These are phyloP conservation scores for Siniperca knerii DNA, from an alignment of 2,113 vertebrate genomes.

Conservation along the genomic window DNA sequence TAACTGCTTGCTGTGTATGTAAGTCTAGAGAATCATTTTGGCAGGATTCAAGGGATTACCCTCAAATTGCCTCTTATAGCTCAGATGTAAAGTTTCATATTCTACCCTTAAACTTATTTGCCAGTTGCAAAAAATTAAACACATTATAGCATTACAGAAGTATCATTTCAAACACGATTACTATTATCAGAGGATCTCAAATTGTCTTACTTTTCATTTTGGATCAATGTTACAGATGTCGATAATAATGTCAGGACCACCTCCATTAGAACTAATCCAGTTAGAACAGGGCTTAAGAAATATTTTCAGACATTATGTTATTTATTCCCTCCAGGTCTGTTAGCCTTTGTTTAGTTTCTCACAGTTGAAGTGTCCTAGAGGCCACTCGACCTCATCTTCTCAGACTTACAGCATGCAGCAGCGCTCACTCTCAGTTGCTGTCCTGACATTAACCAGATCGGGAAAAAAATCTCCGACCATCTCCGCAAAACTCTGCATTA, in stretches of 20 bases:
- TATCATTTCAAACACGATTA: neutral
- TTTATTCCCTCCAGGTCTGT: constrained; percentile 15
- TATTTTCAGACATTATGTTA: neutral
- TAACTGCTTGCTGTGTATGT: neutral
- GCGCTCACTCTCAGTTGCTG: neutral
- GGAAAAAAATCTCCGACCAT: constrained; percentile 22
- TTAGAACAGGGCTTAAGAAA: constrained; percentile 16
- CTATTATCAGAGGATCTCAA: constrained; percentile 1
- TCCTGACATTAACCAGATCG: constrained; percentile 31
- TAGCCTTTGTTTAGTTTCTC: constrained; percentile 5
- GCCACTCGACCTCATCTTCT: neutral
- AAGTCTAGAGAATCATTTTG: constrained; percentile 4
- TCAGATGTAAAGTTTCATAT: constrained; percentile 13
- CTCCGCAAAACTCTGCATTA: constrained; percentile 58
- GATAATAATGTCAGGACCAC: constrained; percentile 11
- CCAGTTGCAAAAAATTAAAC: constrained; percentile 10
- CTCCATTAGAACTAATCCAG: constrained; percentile 22
- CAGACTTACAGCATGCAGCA: neutral
- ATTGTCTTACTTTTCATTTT: constrained; percentile 1
- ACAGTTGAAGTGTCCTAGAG: constrained; percentile 25
- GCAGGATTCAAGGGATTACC: neutral
- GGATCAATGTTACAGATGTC: constrained; percentile 15
- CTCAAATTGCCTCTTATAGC: constrained; percentile 14
- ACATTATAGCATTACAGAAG: neutral
- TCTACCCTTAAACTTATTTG: constrained; percentile 4